Conservation (phyloP, 2,797 vertebrate species). For the Echiichthys vipera region DNA sequence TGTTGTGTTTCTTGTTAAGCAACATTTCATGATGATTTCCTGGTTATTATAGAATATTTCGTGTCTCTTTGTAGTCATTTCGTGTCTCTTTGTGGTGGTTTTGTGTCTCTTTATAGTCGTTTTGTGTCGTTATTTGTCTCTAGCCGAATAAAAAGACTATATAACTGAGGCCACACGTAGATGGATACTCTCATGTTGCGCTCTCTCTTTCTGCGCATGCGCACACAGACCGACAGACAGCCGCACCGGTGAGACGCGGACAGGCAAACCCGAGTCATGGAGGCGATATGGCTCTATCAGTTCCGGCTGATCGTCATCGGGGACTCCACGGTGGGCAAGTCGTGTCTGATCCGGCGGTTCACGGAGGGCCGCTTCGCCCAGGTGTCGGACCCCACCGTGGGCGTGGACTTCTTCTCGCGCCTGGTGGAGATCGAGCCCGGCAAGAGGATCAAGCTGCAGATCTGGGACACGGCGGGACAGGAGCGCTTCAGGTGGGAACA, state of each 20-base stretch:
- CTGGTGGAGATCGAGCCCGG: slow-evolving; percentile 97
- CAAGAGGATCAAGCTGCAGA: slow-evolving; percentile 96
- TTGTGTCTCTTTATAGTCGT: too few species aligned
- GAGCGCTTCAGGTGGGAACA: slow-evolving; percentile 90
- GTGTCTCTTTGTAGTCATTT: too few species aligned
- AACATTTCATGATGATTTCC: too few species aligned
- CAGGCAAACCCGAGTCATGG: slow-evolving; percentile 54
- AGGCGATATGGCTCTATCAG: slow-evolving; percentile 96
- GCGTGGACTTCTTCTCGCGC: slow-evolving; percentile 97
- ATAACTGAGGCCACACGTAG: too few species aligned
- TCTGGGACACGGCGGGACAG: slow-evolving; percentile 94
- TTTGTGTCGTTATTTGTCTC: too few species aligned
- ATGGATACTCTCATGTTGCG: too few species aligned
- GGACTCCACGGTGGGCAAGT: slow-evolving; percentile 97
- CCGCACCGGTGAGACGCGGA: slow-evolving; percentile 6
- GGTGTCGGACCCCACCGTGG: slow-evolving; percentile 96
- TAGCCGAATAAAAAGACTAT: too few species aligned
- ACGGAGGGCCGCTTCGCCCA: slow-evolving; percentile 96
- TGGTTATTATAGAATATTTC: too few species aligned
- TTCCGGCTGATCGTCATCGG: slow-evolving; percentile 97
- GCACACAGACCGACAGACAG: neutral
- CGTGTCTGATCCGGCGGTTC: slow-evolving; percentile 96
- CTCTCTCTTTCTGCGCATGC: too few species aligned
- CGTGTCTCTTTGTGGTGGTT: too few species aligned
- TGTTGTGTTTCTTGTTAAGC: too few species aligned